phyloP scores from a whole-genome alignment of 2,888 invertebrate genomes.

The Euplexia lucipara region DNA sequence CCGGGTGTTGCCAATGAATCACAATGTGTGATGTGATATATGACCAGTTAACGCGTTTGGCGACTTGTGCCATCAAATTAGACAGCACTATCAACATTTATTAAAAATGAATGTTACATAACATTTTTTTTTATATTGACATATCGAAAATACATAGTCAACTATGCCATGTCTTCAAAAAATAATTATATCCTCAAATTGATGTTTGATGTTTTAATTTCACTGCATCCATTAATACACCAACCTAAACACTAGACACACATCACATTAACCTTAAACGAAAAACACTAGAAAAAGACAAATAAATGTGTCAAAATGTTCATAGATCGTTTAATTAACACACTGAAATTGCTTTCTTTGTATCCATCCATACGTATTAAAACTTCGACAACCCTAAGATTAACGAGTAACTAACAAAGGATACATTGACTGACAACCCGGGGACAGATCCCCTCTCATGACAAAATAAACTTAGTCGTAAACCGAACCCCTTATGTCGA shows the following conservation, averaged over 20 bases:
- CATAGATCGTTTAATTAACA: conserved; percentile 17
- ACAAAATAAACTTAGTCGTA: conserved; percentile 84
- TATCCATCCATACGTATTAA: conserved; percentile 48
- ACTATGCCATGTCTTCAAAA: no score
- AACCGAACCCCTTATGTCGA: conserved; percentile 82
- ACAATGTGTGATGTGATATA: conserved; percentile 25
- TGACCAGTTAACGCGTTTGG: conserved; percentile 19
- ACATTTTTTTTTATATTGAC: no score
- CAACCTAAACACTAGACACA: no score
- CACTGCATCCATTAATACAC: no score
- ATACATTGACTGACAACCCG: conserved; percentile 79
- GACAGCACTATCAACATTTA: not conserved
- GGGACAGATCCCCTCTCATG: conserved; percentile 79
- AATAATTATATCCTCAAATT: not conserved
- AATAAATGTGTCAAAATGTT: conserved; percentile 2
- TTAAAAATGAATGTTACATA: not conserved
- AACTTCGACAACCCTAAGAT: conserved; percentile 74
- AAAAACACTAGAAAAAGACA: not conserved
- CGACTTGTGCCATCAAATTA: not conserved
- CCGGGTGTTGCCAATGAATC: conserved; percentile 29
- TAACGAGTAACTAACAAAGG: conserved; percentile 76
- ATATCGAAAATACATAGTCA: no score
- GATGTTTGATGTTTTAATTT: no score
- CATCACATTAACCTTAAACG: no score
- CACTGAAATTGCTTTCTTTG: conserved; percentile 34